These are phyloP conservation scores for Acanthisitta chloris DNA, from an alignment of 2,113 vertebrate species.

Conservation along the genomic window DNA sequence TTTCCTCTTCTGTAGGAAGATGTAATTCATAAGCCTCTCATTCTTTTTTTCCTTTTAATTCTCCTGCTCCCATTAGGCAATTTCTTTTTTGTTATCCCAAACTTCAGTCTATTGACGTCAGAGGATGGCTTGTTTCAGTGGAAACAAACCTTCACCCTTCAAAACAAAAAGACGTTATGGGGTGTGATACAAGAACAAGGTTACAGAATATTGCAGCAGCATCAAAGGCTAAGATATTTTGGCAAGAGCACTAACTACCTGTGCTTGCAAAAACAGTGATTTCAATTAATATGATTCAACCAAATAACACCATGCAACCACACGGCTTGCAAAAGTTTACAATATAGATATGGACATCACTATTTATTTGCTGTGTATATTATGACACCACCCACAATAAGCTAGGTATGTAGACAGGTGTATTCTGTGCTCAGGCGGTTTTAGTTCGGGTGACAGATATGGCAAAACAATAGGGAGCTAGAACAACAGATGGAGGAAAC, in stretches of 20 bases:
- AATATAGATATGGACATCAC: not conserved
- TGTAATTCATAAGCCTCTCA: slow-evolving; percentile 60
- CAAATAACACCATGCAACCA: not conserved
- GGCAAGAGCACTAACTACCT: not conserved
- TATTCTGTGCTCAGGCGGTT: not conserved
- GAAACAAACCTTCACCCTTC: slow-evolving; percentile 12
- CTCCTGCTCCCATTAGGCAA: not conserved
- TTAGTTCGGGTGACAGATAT: not conserved
- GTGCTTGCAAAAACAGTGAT: slow-evolving; percentile 15
- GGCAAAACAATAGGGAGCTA: not conserved
- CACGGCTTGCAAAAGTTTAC: not conserved
- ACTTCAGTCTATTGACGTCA: slow-evolving; percentile 27
- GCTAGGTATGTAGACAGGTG: not conserved
- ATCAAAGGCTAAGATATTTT: slow-evolving; percentile 48
- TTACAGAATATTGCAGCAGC: not conserved
- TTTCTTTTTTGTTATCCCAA: slow-evolving; percentile 52
- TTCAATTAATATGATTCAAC: slow-evolving; percentile 4
- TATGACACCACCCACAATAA: not conserved
- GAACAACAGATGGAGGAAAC: not conserved
- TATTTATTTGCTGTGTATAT: not conserved
- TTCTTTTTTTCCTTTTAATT: not conserved
- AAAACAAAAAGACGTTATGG: slow-evolving; percentile 32
- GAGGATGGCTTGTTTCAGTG: slow-evolving; percentile 23
- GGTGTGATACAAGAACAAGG: slow-evolving; percentile 44
- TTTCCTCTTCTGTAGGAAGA: slow-evolving; percentile 78